Conservation (phyloP, 2,797 vertebrate genomes). For the Mallotus villosus region DNA sequence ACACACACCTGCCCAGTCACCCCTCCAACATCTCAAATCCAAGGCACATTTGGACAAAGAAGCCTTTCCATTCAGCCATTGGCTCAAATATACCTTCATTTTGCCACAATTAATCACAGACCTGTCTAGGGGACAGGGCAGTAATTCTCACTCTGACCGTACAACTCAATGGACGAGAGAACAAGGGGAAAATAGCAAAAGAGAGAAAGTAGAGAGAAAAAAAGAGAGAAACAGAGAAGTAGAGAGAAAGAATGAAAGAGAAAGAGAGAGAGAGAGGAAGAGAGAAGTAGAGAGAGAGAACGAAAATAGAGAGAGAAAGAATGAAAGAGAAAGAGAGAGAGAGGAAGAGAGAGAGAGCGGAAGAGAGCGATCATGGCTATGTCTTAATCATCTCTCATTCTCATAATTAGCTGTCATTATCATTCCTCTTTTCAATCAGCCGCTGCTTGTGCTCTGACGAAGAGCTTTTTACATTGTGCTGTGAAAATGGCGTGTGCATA, state of each 20-base stretch:
- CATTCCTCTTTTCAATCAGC: conserved; percentile 74
- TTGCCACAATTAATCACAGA: conserved; percentile 66
- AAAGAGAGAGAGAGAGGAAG: conserved; percentile 36
- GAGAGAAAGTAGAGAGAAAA: conserved; percentile 39
- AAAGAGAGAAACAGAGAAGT: conserved; percentile 27
- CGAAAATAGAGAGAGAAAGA: not conserved
- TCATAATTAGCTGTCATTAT: conserved; percentile 75
- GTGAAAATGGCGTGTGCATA: not conserved
- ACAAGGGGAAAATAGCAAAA: conserved; percentile 29
- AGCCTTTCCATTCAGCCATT: conserved; percentile 29
- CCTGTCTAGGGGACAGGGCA: conserved; percentile 62
- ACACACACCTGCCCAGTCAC: not conserved
- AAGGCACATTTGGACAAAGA: conserved; percentile 51
- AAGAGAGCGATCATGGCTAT: not conserved
- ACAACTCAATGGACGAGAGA: conserved; percentile 43
- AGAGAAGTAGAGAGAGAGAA: conserved; percentile 23
- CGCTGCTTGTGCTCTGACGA: conserved; percentile 68
- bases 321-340: not conserved
- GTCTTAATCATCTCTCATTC: conserved; percentile 69
- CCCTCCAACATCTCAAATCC: conserved; percentile 39
- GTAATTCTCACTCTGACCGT: conserved; percentile 62
- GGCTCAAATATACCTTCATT: conserved; percentile 59
- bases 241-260: conserved; percentile 24
- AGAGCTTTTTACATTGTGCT: conserved; percentile 44
- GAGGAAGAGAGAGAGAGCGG: not conserved